These are phyloP conservation scores for Poecilia gillii DNA, from an alignment of 2,797 vertebrate species.

Conservation along the genomic window DNA sequence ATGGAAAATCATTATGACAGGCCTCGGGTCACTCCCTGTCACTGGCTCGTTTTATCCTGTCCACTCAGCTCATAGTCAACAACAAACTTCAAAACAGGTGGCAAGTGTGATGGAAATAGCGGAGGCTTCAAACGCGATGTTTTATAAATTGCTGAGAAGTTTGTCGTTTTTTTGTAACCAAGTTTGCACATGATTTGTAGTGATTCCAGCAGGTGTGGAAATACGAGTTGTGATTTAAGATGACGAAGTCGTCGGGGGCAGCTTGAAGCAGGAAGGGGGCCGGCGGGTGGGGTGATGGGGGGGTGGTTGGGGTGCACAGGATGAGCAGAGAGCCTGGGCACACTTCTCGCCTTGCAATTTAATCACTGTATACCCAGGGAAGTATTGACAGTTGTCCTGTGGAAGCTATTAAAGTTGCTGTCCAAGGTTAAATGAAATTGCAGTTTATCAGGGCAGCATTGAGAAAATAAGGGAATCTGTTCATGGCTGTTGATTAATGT, in stretches of 20 bases:
- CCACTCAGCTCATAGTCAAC: slow-evolving; percentile 41
- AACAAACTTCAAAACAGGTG: slow-evolving; percentile 47
- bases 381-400: slow-evolving; percentile 99
- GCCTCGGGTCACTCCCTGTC: slow-evolving; percentile 76
- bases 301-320: slow-evolving; percentile 11
- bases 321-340: slow-evolving; percentile 85
- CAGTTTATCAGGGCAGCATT: slow-evolving; percentile 99
- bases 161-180: not conserved
- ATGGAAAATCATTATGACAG: slow-evolving; percentile 81
- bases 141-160: not conserved
- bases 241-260: slow-evolving; percentile 54
- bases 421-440: slow-evolving; percentile 99
- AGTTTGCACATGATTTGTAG: not conserved
- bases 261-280: slow-evolving; percentile 31
- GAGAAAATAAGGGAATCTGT: slow-evolving; percentile 99
- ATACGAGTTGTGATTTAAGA: slow-evolving; percentile 92
- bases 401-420: slow-evolving; percentile 99
- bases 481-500: slow-evolving; percentile 99
- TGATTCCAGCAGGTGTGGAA: slow-evolving; percentile 72
- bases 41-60: slow-evolving; percentile 66
- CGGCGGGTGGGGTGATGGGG: not conserved
- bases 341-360: slow-evolving; percentile 94
- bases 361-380: slow-evolving; percentile 96
- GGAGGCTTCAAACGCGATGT: not conserved
- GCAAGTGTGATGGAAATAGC: slow-evolving; percentile 30